A percentile compares a stretch with the other conserved stretches of the same genome.
These are phyloP conservation scores for Agrotis clavis DNA, from an alignment of 2,888 invertebrate species.

Conservation along the genomic window DNA sequence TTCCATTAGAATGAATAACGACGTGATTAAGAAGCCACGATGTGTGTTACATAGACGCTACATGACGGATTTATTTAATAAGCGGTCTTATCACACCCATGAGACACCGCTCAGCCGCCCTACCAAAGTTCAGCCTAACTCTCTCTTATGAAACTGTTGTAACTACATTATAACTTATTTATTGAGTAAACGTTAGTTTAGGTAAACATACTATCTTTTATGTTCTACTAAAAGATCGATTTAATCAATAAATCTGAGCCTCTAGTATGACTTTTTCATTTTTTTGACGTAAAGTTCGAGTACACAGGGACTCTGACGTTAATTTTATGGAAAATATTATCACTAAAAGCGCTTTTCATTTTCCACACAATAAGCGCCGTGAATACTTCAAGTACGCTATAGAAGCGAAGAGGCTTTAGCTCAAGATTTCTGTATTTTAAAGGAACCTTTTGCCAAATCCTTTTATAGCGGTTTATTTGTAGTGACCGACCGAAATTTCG, in stretches of 20 bases:
- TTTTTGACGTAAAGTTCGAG: no score
- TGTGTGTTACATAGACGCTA: slow-evolving; percentile 7
- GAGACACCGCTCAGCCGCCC: slow-evolving; percentile 2
- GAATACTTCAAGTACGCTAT: no score
- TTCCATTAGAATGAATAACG: slow-evolving; percentile 4
- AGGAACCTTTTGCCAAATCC: no score
- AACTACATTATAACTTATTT: slow-evolving; percentile 24
- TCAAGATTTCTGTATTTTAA: no score
- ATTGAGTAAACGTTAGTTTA: slow-evolving; percentile 18
- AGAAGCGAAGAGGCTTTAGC: no score
- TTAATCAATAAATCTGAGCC: not conserved
- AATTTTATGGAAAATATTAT: no score
- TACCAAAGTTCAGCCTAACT: not conserved
- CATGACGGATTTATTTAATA: slow-evolving; percentile 31
- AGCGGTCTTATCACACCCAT: slow-evolving; percentile 17
- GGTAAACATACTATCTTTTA: not conserved
- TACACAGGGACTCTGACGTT: no score
- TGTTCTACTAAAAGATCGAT: not conserved
- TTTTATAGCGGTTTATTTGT: no score
- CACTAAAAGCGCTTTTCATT: no score
- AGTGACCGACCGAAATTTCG: no score
- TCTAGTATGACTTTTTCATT: no score
- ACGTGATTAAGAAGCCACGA: slow-evolving; percentile 21
- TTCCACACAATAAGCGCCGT: no score
- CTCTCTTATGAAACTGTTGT: slow-evolving; percentile 16